Percentiles rank a stretch among this genome's conserved stretches.
Evolutionary conservation across 1,140 invertebrate species (phyloP).

Genomic region (Papilio polyxenes): DNA sequence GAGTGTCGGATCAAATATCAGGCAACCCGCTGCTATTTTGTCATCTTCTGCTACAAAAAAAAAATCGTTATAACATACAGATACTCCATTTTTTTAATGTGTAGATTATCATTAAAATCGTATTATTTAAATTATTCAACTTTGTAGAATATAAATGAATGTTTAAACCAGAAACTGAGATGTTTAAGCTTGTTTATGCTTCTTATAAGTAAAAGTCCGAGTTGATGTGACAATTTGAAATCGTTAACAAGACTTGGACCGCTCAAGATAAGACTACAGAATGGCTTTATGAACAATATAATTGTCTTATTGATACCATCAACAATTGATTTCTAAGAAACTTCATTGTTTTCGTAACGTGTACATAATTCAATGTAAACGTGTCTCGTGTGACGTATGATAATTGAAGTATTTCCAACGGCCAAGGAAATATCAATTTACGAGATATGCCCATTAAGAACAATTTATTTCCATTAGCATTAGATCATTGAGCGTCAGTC

Average conservation of each 20-base stretch:
- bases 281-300: not conserved
- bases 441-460: slow-evolving; percentile 55
- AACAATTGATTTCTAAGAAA: slow-evolving; percentile 21
- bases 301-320: slow-evolving; percentile 2
- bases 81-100: too few relatives aligned
- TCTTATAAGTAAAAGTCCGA: not conserved
- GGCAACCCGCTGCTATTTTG: too few relatives aligned
- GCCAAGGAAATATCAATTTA: slow-evolving; percentile 45
- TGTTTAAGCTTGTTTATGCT: too few relatives aligned
- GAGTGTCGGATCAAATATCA: too few relatives aligned
- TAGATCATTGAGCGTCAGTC: slow-evolving; percentile 74
- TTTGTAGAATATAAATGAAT: too few relatives aligned
- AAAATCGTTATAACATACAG: too few relatives aligned
- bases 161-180: not conserved
- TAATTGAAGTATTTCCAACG: slow-evolving; percentile 27
- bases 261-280: not conserved
- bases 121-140: too few relatives aligned
- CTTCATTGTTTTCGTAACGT: slow-evolving; percentile 42
- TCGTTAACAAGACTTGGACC: not conserved
- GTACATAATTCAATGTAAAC: slow-evolving; percentile 38
- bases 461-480: slow-evolving; percentile 69
- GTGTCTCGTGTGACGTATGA: not conserved
- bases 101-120: too few relatives aligned
- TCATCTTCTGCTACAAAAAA: too few relatives aligned
- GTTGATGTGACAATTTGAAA: not conserved